Conservation (phyloP, 2,888 invertebrate species). For the Germaria angustata region DNA sequence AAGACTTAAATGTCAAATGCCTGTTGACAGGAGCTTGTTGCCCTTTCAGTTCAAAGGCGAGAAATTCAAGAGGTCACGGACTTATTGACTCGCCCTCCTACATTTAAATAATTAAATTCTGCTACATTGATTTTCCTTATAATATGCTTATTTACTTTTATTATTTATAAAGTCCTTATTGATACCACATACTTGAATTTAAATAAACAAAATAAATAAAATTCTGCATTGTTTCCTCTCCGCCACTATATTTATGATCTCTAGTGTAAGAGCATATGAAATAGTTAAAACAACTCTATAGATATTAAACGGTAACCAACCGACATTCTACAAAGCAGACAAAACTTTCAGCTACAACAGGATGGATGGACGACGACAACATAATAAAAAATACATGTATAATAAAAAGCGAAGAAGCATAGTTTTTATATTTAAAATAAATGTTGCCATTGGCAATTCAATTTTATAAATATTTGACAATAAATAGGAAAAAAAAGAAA, state of each 20-base stretch:
- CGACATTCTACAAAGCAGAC: slow-evolving; percentile 4
- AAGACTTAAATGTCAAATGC: no score
- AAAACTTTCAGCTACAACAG: slow-evolving; percentile 5
- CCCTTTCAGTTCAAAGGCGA: no score
- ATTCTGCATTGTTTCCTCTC: background rate
- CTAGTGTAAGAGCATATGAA: background rate
- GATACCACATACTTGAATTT: no score
- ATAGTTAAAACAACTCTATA: slow-evolving; percentile 18
- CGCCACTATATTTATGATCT: slow-evolving; percentile 6
- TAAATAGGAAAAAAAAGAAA: slow-evolving; percentile 20
- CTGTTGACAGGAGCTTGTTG: no score
- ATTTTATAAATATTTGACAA: slow-evolving; percentile 61
- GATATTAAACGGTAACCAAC: slow-evolving; percentile 21
- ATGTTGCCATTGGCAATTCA: slow-evolving; percentile 64
- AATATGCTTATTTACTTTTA: no score
- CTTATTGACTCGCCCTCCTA: no score
- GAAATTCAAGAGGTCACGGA: no score
- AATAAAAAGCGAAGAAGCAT: background rate
- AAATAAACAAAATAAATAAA: no score
- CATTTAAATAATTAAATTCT: no score
- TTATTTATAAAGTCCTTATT: no score
- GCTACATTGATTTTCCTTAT: no score
- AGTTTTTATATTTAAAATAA: slow-evolving; percentile 44
- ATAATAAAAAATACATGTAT: background rate
- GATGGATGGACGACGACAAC: slow-evolving; percentile 22